Evolutionary conservation across 2,113 vertebrate genomes (phyloP), one percentile per base, ranked within the genome.

Genomic region (Emydocephalus ijimae): DNA sequence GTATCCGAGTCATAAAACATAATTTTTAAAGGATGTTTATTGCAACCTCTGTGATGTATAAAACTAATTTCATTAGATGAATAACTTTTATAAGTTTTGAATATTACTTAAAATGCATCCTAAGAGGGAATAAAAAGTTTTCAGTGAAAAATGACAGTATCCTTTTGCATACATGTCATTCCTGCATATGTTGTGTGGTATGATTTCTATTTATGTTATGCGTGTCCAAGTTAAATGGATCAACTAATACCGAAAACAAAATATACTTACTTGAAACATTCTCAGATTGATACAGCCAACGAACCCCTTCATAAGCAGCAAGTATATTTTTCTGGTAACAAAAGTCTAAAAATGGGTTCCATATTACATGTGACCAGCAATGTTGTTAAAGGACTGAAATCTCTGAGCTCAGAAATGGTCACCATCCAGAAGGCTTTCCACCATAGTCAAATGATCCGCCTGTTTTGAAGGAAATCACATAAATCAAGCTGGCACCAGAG

Each of bases 41-140:
- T 85, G 26, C 1, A 92, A 43, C 85, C 74, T 18, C 52, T 90
- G 90, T 43, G 52, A 61, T 92, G n/a, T 81, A 10, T 45, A 57
- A 88, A 91, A 94, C 69, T 55, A 0, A 81, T 74, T 89, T 29
- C 0, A 50, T 93, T 95, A 54, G 91, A 94, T 93, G 57, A 86
- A 91, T 93, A 4, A 12, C 91, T 54, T 93, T 95, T 59, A 85
- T 94, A 59, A 26, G 90, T 26, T 91, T 92, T 54, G 88, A 90
- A 88, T 52, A 26, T 24, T 39, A 93, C 24, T 89, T 2, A 92
- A 93, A 92, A 91, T 94, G 85, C n/a, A 54, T 14, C 21, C 21
- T n/a, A 50, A 87, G 18, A 54, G 1, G 56, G 3, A 64, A n/a
- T 29, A 91, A 91, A 94, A 88, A 48, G 94, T 91, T 91, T 52